Percentiles rank a stretch among this genome's conserved stretches.
Conservation (phyloP, 2,888 invertebrate genomes). For the Torymus aiolomorphi region DNA sequence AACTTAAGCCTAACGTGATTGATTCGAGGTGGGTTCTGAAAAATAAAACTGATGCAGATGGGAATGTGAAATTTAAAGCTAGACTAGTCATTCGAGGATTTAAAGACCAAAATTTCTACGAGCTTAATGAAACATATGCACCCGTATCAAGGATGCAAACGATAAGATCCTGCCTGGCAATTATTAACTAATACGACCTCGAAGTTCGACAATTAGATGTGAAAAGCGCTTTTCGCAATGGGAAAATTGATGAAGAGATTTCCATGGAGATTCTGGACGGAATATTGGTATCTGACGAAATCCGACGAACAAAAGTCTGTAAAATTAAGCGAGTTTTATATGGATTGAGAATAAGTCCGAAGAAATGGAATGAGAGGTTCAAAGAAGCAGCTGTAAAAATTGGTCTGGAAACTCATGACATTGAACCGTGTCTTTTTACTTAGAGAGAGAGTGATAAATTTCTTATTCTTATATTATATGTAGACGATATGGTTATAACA, state of each 20-base stretch:
- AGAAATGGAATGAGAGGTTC: conserved; percentile 30
- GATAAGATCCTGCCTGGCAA: conserved; percentile 39
- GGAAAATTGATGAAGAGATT: conserved; percentile 4
- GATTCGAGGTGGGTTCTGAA: no score
- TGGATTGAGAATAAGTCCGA: no score
- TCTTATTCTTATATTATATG: conserved; percentile 45
- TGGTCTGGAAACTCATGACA: conserved; percentile 38
- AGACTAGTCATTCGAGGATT: no score
- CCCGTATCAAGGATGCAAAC: conserved; percentile 38
- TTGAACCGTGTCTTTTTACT: conserved; percentile 57
- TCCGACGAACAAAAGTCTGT: neutral
- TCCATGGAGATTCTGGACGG: neutral
- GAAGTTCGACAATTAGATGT: neutral
- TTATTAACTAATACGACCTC: conserved; percentile 26
- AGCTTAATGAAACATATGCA: conserved; percentile 16
- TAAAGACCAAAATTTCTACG: neutral
- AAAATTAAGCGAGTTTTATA: neutral
- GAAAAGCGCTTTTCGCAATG: neutral
- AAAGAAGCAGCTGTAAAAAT: conserved; percentile 51
- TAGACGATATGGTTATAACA: conserved; percentile 43
- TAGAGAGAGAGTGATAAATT: conserved; percentile 53
- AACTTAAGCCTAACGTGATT: no score
- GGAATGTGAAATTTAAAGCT: no score
- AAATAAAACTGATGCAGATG: no score
- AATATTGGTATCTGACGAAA: no score